A percentile compares a stretch with the other conserved stretches of the same genome.
These are phyloP conservation scores for Intellagama lesueurii DNA, from an alignment of 2,797 vertebrate genomes.

Conservation along the genomic window DNA sequence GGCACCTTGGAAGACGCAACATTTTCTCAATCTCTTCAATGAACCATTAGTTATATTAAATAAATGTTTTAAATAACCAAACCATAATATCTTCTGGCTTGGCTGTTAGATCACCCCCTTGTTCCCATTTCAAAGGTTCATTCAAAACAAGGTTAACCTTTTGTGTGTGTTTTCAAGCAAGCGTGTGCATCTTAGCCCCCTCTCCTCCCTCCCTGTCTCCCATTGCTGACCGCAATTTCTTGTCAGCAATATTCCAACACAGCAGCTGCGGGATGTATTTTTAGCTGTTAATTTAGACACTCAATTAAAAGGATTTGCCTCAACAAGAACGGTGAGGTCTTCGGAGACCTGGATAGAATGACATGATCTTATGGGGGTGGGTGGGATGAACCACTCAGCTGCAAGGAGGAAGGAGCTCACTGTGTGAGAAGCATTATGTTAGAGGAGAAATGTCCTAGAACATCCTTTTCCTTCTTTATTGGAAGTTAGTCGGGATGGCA, in stretches of 20 bases:
- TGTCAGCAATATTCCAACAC: slow-evolving; percentile 54
- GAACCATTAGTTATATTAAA: not conserved
- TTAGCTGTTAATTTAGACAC: slow-evolving; percentile 70
- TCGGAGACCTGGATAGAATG: slow-evolving; percentile 60
- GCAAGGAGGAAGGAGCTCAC: not conserved
- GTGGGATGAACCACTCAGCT: not conserved
- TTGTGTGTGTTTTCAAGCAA: not conserved
- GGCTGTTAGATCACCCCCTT: not conserved
- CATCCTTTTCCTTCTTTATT: not conserved
- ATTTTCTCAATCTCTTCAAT: not conserved
- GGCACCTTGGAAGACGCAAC: not conserved
- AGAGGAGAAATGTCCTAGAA: fast-evolving
- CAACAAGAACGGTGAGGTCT: slow-evolving; percentile 58
- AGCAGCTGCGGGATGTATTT: slow-evolving; percentile 72
- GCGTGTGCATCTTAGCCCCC: not conserved
- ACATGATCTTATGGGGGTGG: slow-evolving; percentile 54
- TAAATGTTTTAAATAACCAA: not conserved
- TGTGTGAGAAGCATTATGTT: slow-evolving; percentile 3
- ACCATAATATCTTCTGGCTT: not conserved
- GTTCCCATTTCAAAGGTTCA: slow-evolving; percentile 30
- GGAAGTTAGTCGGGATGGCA: not conserved
- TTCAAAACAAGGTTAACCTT: slow-evolving; percentile 35
- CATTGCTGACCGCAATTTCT: slow-evolving; percentile 42
- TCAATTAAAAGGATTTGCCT: slow-evolving; percentile 64
- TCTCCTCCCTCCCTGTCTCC: not conserved